A percentile compares a stretch with the other conserved stretches of the same genome.
These are phyloP conservation scores for Microctonus brassicae DNA, from an alignment of 2,888 invertebrate species.

Conservation along the genomic window DNA sequence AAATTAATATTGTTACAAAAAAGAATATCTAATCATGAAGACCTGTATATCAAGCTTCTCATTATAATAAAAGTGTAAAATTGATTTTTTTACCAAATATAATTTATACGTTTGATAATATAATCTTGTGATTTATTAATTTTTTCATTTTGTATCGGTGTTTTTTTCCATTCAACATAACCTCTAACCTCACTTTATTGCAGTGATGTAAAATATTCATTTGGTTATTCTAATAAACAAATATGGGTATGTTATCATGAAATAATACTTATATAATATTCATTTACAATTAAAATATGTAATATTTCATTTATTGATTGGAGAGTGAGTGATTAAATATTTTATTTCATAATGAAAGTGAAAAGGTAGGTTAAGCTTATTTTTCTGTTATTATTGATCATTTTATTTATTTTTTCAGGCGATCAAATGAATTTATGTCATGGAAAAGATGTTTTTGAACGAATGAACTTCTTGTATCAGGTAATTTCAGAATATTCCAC, in stretches of 20 bases:
- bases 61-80: slow-evolving; percentile 1
- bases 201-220: too few species aligned
- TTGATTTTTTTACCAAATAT: background rate
- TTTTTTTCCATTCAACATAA: background rate
- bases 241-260: too few species aligned
- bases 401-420: slow-evolving; percentile 36
- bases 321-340: too few species aligned
- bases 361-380: too few species aligned
- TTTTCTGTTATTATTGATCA: background rate
- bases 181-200: background rate
- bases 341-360: too few species aligned
- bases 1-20: background rate
- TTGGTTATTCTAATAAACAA: too few species aligned
- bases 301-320: too few species aligned
- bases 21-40: background rate
- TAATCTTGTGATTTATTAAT: too few species aligned
- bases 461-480: slow-evolving; percentile 80
- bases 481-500: slow-evolving; percentile 61
- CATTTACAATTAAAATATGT: too few species aligned
- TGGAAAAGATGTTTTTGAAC: slow-evolving; percentile 78
- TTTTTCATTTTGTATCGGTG: background rate
- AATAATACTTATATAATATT: too few species aligned
- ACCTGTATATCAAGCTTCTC: background rate
- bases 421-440: slow-evolving; percentile 72
- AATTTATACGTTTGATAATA: background rate